Conservation (phyloP, 1,140 invertebrate species). For the Pseudobourletiella spinata region DNA sequence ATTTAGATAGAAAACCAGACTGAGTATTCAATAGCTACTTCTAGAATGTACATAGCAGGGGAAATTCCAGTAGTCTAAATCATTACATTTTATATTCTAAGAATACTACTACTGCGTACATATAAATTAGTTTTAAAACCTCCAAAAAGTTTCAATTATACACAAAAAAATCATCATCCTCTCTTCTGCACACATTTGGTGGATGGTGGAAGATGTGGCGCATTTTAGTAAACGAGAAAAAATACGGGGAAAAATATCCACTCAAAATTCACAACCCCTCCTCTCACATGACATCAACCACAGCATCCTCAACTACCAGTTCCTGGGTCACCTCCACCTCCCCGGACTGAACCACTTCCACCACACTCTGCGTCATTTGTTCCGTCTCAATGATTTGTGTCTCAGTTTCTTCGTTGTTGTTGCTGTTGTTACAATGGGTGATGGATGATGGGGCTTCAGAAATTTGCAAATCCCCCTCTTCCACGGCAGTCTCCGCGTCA, state of each 20-base stretch:
- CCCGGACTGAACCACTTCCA: neutral
- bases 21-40: no score
- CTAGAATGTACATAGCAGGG: no score
- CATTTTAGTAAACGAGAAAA: neutral
- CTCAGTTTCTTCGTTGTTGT: neutral
- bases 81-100: no score
- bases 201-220: neutral
- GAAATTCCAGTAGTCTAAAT: no score
- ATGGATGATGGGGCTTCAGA: no score
- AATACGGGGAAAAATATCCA: neutral
- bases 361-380: neutral
- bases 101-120: no score
- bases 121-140: no score
- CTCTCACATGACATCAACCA: neutral
- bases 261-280: neutral
- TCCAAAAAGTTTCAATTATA: no score
- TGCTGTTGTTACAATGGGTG: no score
- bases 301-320: neutral
- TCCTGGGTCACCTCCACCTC: neutral
- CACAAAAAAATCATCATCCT: no score
- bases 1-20: no score
- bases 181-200: neutral
- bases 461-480: slow-evolving; percentile 2
- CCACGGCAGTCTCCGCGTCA: neutral
- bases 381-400: neutral